Evolutionary conservation across 2,888 invertebrate genomes (phyloP).

Genomic region (Leuctra nigra): DNA sequence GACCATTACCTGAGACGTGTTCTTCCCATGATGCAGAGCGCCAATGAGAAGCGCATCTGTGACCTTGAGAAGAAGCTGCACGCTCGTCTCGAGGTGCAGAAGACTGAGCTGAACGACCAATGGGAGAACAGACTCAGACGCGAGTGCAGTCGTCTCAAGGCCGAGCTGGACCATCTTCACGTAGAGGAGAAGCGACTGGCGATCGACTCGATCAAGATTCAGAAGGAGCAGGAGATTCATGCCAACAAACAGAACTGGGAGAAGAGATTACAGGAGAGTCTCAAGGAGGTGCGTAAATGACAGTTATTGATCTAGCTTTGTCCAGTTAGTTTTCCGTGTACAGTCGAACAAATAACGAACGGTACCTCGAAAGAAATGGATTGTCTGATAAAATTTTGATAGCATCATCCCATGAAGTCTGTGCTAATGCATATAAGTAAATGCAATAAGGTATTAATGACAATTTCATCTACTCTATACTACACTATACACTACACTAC

Average conservation of each 20-base stretch:
- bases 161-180: conserved; percentile 54
- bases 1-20: too few species aligned
- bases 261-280: conserved; percentile 41
- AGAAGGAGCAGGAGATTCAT: conserved; percentile 52
- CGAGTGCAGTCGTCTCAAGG: conserved; percentile 55
- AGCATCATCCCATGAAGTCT: too few species aligned
- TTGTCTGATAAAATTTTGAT: too few species aligned
- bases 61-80: conserved; percentile 41
- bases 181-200: conserved; percentile 53
- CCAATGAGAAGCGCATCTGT: conserved; percentile 37
- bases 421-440: too few species aligned
- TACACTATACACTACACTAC: too few species aligned
- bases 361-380: too few species aligned
- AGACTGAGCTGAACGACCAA: conserved; percentile 42
- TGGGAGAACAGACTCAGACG: conserved; percentile 57
- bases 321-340: too few species aligned
- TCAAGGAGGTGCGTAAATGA: conserved; percentile 50
- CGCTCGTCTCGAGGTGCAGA: conserved; percentile 41
- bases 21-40: too few species aligned
- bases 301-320: too few species aligned
- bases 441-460: too few species aligned
- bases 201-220: conserved; percentile 47
- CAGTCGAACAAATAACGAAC: too few species aligned
- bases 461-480: too few species aligned
- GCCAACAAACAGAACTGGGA: conserved; percentile 47